Percentiles rank a stretch among this genome's conserved stretches.
Conservation (phyloP, 2,888 invertebrate species). For the Rhabditoides inermis region DNA sequence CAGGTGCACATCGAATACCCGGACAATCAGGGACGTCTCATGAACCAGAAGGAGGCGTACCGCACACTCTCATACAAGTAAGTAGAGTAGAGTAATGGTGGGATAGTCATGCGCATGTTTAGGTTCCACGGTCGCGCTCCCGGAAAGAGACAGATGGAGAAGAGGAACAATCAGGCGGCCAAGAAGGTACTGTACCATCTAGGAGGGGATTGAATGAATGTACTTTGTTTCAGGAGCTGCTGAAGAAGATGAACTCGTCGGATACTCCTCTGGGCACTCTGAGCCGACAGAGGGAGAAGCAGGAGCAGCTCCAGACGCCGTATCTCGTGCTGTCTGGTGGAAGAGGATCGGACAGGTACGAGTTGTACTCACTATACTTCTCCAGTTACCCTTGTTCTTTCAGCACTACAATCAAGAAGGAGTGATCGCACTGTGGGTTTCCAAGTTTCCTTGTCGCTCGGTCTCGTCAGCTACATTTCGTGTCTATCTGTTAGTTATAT, state of each 20-base stretch:
- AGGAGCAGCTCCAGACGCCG: constrained; percentile 57
- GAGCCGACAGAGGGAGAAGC: constrained; percentile 85
- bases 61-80: constrained; percentile 55
- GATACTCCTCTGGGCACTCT: constrained; percentile 84
- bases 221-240: constrained; percentile 12
- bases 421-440: too few species aligned
- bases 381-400: background rate
- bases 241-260: constrained; percentile 32
- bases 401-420: constrained; percentile 5
- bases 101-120: constrained; percentile 61
- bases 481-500: too few species aligned
- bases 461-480: too few species aligned
- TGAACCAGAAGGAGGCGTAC: constrained; percentile 92
- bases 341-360: constrained; percentile 27
- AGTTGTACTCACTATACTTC: background rate
- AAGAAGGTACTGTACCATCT: constrained; percentile 38
- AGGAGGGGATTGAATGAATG: constrained; percentile 57
- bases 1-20: constrained; percentile 63
- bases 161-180: constrained; percentile 82
- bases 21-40: constrained; percentile 84
- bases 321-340: constrained; percentile 47
- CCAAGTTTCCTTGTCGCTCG: too few species aligned
- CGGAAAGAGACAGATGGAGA: constrained; percentile 94
- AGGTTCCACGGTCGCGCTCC: constrained; percentile 99
- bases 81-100: too few species aligned